Evolutionary conservation across 2,113 vertebrate genomes (phyloP).

Genomic region (Corythaixoides concolor): DNA sequence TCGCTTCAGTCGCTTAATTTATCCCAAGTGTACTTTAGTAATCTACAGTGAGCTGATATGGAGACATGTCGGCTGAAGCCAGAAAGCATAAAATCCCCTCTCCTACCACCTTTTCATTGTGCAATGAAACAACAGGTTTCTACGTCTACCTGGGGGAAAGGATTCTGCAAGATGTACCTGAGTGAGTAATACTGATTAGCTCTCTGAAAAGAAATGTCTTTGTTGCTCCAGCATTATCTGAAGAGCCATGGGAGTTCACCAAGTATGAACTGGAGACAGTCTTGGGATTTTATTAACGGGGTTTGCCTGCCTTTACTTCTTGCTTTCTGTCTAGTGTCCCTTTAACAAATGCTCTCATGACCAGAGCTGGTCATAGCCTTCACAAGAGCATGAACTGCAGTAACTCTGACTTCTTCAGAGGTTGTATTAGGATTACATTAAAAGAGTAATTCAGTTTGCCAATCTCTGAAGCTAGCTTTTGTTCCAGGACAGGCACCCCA

Average conservation of each 20-base stretch:
- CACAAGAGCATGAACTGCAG: neutral
- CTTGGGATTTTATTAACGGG: accelerated
- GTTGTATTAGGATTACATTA: neutral
- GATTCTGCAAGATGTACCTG: neutral
- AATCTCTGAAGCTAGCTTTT: neutral
- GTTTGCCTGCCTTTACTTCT: neutral
- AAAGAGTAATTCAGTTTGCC: neutral
- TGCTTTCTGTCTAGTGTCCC: neutral
- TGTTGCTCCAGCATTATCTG: neutral
- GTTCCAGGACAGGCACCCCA: neutral
- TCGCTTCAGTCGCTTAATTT: neutral
- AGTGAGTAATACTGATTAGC: neutral
- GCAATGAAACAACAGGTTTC: neutral
- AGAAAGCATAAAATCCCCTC: slow-evolving; percentile 8
- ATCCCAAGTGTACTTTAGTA: neutral
- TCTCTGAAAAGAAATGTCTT: neutral
- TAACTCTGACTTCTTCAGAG: neutral
- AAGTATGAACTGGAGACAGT: neutral
- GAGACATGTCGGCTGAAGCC: neutral
- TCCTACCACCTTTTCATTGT: neutral
- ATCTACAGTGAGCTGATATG: neutral
- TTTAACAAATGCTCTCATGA: neutral
- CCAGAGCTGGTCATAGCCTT: neutral
- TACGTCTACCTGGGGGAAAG: neutral
- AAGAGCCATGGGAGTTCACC: neutral